These are phyloP conservation scores for Heliconius cydno DNA, from an alignment of 2,888 invertebrate species.

Conservation along the genomic window DNA sequence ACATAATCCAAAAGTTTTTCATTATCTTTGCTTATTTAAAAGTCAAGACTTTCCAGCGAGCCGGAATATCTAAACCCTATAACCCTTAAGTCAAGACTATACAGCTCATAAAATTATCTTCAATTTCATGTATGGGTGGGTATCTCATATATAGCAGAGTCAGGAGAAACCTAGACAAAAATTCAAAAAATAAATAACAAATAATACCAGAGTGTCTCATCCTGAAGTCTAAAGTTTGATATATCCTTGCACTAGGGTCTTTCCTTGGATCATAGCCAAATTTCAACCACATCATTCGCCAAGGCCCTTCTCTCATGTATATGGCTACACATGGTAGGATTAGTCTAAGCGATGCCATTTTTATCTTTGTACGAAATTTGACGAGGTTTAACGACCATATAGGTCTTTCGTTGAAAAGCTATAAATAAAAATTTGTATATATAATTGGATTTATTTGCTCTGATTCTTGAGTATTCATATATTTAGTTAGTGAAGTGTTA, in stretches of 20 bases:
- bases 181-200: background rate
- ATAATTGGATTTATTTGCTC: background rate
- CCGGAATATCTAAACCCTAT: no score
- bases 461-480: background rate
- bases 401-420: slow-evolving; percentile 93
- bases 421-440: slow-evolving; percentile 55
- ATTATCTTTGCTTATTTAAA: no score
- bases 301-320: slow-evolving; percentile 95
- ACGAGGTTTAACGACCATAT: slow-evolving; percentile 94
- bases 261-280: slow-evolving; percentile 96
- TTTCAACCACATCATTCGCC: slow-evolving; percentile 94
- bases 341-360: slow-evolving; percentile 86
- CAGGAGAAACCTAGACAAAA: no score
- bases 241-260: slow-evolving; percentile 89
- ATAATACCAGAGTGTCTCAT: slow-evolving; percentile 83
- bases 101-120: no score
- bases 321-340: slow-evolving; percentile 93
- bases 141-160: no score
- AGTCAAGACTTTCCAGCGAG: no score
- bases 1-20: no score
- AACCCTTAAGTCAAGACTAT: no score
- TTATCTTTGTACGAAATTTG: slow-evolving; percentile 85
- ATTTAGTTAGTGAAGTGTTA: background rate
- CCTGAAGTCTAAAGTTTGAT: slow-evolving; percentile 95
- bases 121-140: no score